Evolutionary conservation across 2,797 vertebrate species (phyloP).

Genomic region (Rachycentron canadum): DNA sequence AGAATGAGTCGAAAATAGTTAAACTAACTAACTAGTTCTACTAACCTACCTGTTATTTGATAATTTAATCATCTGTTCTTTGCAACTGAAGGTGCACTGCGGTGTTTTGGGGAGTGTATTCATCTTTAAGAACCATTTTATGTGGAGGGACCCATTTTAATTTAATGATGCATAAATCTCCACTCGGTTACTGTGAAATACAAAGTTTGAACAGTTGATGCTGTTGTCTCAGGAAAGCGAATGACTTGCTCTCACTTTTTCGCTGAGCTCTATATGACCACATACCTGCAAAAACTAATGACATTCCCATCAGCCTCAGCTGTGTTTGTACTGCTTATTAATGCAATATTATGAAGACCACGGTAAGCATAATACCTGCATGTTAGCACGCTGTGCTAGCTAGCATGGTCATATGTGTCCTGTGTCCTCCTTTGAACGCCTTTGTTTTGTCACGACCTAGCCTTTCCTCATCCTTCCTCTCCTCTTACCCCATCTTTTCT

Average conservation of each 20-base stretch:
- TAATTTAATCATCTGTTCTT: too few relatives aligned
- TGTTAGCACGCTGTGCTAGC: not conserved
- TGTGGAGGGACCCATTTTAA: not conserved
- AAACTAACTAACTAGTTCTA: too few relatives aligned
- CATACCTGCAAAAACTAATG: not conserved
- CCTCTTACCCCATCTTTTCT: not conserved
- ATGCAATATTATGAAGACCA: not conserved
- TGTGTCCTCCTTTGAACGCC: not conserved
- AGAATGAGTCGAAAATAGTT: too few relatives aligned
- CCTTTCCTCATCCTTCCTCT: not conserved
- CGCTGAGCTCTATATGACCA: not conserved
- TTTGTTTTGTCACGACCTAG: not conserved
- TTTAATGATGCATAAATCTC: not conserved
- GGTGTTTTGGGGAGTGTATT: too few relatives aligned
- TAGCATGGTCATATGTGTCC: not conserved
- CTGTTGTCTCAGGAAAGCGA: not conserved
- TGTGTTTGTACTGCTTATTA: not conserved
- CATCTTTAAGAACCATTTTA: not conserved
- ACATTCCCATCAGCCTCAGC: not conserved
- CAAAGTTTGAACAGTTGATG: not conserved
- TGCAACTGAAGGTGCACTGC: too few relatives aligned
- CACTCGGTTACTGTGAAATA: not conserved
- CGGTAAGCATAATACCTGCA: not conserved
- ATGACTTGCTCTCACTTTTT: not conserved
- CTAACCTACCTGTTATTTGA: too few relatives aligned